Percentiles rank a stretch among this genome's conserved stretches.
Evolutionary conservation across 2,888 invertebrate species (phyloP).

Genomic region (Teleogryllus oceanicus): DNA sequence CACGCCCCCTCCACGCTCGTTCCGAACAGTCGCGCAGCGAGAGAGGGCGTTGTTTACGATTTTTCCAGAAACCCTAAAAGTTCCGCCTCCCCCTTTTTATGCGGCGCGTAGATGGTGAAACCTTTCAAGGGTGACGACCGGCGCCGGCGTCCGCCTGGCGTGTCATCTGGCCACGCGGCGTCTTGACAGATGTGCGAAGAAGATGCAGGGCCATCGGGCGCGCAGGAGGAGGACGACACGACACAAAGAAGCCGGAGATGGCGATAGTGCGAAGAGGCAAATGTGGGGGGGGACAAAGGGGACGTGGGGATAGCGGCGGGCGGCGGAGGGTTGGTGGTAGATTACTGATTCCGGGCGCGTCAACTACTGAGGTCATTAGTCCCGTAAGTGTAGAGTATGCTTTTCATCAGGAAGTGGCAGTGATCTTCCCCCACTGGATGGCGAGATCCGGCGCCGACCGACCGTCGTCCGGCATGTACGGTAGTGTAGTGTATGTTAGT

Average conservation of each 20-base stretch:
- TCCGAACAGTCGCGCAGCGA: constrained; percentile 2
- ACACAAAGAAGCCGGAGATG: not conserved
- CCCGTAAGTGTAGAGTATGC: too few relatives aligned
- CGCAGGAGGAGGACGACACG: not conserved
- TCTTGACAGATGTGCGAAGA: not conserved
- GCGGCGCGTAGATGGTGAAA: not conserved
- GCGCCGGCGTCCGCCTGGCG: not conserved
- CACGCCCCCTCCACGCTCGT: not conserved
- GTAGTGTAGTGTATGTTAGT: too few relatives aligned
- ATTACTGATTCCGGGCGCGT: too few relatives aligned
- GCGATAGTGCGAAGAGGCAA: not conserved
- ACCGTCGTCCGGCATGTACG: too few relatives aligned
- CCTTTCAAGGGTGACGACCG: not conserved
- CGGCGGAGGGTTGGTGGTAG: too few relatives aligned
- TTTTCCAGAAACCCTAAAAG: not conserved
- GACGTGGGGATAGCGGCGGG: too few relatives aligned
- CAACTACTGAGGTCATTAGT: too few relatives aligned
- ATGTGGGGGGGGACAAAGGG: too few relatives aligned
- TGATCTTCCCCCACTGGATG: too few relatives aligned
- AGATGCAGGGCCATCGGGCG: not conserved
- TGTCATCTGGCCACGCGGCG: constrained; percentile 3
- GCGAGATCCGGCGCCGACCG: too few relatives aligned
- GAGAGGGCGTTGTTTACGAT: not conserved
- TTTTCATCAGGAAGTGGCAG: too few relatives aligned
- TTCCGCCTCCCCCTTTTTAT: not conserved